Evolutionary conservation across 2,797 vertebrate species (phyloP), one percentile per base, ranked within the genome.

Genomic region (Sebastes kiyomatsui): DNA sequence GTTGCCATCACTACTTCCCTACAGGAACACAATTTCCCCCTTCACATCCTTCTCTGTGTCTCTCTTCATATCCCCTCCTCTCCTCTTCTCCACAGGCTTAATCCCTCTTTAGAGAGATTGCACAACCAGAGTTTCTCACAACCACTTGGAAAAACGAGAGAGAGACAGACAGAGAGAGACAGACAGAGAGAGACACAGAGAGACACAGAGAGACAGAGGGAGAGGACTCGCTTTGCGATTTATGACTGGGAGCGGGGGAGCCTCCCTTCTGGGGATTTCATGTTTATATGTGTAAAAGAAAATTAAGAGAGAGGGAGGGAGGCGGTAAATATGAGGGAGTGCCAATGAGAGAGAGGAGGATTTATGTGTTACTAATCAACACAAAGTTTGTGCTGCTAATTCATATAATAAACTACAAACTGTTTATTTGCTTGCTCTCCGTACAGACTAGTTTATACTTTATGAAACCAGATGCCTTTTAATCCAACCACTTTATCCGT

Each of bases 1-100:
- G 94, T 94, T 95, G 93, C 94, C 92, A 94, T 94, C 94, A 93
- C 91, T 88, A 94, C 93, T 87, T 81, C 80, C 68, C 84, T 75
- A 72, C 69, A 66, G 84, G 90, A 92, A 90, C 85, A 93, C 93
- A 94, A 92, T 90, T 89, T 88, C 86, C 91, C 87, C 88, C 89
- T 87, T 91, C 86, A 90, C 91, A 87, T 90, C 88, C 85, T 85
- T 79, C 83, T 85, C 77, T 81, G 78, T 88, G 87, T 87, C 77
- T 84, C 82, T 85, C 88, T 85, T 82, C 81, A 77, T 72, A 49
- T 83, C 77, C 80, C 83, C 78, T 77, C 81, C 84, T 83, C 81
- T 77, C 58, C 77, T 81, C 80, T 75, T 79, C 83, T 87, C 75
- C 76, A 69, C 84, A 75, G 84, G 70, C 85, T 86, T 94, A 93